Evolutionary conservation across 1,140 invertebrate species (phyloP).

Genomic region (Drosophila murphyi): DNA sequence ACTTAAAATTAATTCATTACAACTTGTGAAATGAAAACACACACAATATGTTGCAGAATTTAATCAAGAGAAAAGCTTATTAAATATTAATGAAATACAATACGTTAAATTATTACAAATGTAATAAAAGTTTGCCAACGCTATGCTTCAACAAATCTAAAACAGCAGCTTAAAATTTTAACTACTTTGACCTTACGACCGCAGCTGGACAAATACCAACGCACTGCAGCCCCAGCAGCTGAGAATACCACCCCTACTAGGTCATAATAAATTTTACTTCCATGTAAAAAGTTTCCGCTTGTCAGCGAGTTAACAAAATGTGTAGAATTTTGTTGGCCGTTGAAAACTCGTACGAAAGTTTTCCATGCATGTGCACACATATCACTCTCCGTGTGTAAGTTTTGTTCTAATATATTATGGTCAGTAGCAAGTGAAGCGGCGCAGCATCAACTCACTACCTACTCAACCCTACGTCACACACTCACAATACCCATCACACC

Average conservation of each 20-base stretch:
- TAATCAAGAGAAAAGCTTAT: slow-evolving; percentile 53
- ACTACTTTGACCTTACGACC: slow-evolving; percentile 72
- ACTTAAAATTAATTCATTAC: not conserved
- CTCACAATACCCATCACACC: slow-evolving; percentile 18
- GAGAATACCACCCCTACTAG: not conserved
- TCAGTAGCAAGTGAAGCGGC: slow-evolving; percentile 61
- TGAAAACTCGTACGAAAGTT: slow-evolving; percentile 65
- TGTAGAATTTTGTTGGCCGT: slow-evolving; percentile 48
- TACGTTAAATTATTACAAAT: slow-evolving; percentile 48
- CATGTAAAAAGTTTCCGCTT: slow-evolving; percentile 70
- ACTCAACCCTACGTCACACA: not conserved
- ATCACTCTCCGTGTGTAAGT: slow-evolving; percentile 56
- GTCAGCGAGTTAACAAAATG: slow-evolving; percentile 73
- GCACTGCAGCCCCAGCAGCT: not conserved
- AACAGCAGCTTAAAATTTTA: slow-evolving; percentile 65
- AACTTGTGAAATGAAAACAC: not conserved
- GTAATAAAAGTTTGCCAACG: slow-evolving; percentile 49
- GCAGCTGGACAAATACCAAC: slow-evolving; percentile 15
- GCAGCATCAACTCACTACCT: slow-evolving; percentile 23
- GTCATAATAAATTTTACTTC: slow-evolving; percentile 70
- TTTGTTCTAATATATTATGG: slow-evolving; percentile 78
- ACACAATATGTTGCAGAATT: slow-evolving; percentile 3
- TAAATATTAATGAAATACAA: slow-evolving; percentile 70
- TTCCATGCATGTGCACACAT: slow-evolving; percentile 67
- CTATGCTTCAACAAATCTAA: slow-evolving; percentile 60